phyloP scores from a whole-genome alignment of 2,888 invertebrate genomes.

The Hirtodrosophila alboralis region DNA sequence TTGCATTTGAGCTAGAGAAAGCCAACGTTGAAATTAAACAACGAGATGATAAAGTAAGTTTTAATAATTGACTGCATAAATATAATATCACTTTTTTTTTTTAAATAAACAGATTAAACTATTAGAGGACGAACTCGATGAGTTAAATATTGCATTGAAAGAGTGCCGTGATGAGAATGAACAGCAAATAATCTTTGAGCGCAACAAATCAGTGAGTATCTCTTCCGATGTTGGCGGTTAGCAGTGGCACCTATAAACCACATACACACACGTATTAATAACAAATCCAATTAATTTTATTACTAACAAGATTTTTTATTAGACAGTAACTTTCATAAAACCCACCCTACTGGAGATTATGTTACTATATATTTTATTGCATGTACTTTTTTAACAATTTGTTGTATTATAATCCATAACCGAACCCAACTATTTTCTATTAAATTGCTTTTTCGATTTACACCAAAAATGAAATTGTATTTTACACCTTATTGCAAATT shows the following conservation, averaged over 20 bases:
- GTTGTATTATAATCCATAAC: slow-evolving; percentile 27
- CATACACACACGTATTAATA: slow-evolving; percentile 22
- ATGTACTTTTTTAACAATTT: slow-evolving; percentile 24
- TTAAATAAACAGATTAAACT: slow-evolving; percentile 84
- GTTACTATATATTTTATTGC: slow-evolving; percentile 15
- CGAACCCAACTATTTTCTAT: slow-evolving; percentile 19
- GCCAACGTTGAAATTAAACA: slow-evolving; percentile 78
- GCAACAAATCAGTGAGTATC: slow-evolving; percentile 86
- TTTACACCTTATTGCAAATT: slow-evolving; percentile 31
- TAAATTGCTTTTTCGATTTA: slow-evolving; percentile 29
- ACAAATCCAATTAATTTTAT: slow-evolving; percentile 18
- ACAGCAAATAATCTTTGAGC: slow-evolving; percentile 85
- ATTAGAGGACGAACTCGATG: slow-evolving; percentile 89
- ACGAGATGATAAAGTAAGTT: slow-evolving; percentile 82
- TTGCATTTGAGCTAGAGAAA: slow-evolving; percentile 82
- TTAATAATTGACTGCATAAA: background rate
- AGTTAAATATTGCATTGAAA: slow-evolving; percentile 88
- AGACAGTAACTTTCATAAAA: slow-evolving; percentile 16
- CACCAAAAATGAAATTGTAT: slow-evolving; percentile 12
- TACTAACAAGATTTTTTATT: slow-evolving; percentile 42
- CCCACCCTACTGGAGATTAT: slow-evolving; percentile 18
- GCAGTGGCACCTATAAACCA: slow-evolving; percentile 64
- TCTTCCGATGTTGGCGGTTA: slow-evolving; percentile 70
- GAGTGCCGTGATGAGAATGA: slow-evolving; percentile 85
- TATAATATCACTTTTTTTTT: slow-evolving; percentile 1